Evolutionary conservation across 2,888 invertebrate species (phyloP), one percentile per base, ranked within the genome.

Genomic region (Blera fallax): DNA sequence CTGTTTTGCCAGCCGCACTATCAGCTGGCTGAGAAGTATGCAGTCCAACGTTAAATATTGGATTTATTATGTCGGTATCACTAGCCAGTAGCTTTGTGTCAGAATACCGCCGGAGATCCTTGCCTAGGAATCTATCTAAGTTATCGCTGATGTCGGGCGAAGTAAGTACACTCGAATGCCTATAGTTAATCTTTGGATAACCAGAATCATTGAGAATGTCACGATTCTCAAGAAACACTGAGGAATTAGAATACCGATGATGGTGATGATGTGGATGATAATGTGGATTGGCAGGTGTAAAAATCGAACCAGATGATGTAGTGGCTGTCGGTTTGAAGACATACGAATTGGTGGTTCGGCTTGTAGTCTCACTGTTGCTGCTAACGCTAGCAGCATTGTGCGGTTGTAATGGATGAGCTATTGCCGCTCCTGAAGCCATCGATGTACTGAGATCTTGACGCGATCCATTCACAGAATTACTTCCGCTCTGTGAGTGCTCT

Each of bases 151-250:
- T 89, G 87, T 88, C 88, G 62, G 89, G 89, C 79, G 90, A 88
- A 74, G 89, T 88, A 72, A 91, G 79, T 72, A 91, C 89, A 87
- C 90, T 90, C 50, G 91, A 91, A 88, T 92, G 92, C 34, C 91
- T 90, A 87, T 91, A 91, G 79, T 90, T 90, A 58, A 91, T 89
- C 89, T 91, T 91, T 89, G 91, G 90, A 89, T 90, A 90, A 70
- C 89, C 90, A 11, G 89, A 89, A 88, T 92, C 92, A 87, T 92
- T 92, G 76, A 92, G 90, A 88, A 92, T 92, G 88, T 92, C 92
- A 87, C 91, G 91, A 88, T 92, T 92, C 89, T 92, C 92, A 87
- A 92, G 88, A 83, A 92, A 92, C 87, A 92, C 91, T 80, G 92
- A 92, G 87, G 92, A 92, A 87, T 91, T 91, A 54, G 92, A 92